Conservation (phyloP, 64 coral and sea anemone genomes). For the Dendrophyllia cribrosa region DNA sequence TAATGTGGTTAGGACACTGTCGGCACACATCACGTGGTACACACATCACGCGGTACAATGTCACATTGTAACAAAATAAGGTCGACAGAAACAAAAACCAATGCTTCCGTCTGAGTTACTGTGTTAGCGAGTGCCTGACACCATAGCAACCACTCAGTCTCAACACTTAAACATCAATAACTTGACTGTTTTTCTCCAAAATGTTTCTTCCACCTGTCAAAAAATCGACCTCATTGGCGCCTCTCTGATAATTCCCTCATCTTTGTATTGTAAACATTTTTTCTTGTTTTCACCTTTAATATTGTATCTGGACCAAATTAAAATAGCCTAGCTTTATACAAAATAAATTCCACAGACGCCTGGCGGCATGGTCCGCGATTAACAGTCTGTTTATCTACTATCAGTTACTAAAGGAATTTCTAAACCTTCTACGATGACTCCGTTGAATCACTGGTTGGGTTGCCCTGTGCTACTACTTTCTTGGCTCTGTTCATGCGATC, state of each 20-base stretch:
- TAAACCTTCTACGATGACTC: conserved; percentile 39
- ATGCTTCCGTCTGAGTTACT: too few species aligned
- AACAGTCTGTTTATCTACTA: conserved; percentile 18
- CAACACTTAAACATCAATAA: too few species aligned
- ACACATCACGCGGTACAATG: too few species aligned
- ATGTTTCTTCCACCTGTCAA: not conserved
- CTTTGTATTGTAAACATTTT: not conserved
- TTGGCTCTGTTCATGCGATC: conserved; percentile 97
- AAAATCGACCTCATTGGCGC: not conserved
- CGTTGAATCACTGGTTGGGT: conserved; percentile 20
- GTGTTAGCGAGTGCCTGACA: too few species aligned
- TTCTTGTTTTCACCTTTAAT: not conserved
- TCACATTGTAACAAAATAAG: too few species aligned
- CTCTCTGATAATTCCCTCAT: not conserved
- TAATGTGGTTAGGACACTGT: too few species aligned
- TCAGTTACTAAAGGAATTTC: not conserved
- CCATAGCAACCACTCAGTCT: too few species aligned
- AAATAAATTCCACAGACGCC: conserved; percentile 30
- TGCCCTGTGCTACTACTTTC: conserved; percentile 71
- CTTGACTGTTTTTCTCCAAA: not conserved
- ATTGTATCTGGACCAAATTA: conserved; percentile 36
- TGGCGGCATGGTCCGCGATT: not conserved
- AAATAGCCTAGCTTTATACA: conserved; percentile 57
- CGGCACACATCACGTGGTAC: too few species aligned
- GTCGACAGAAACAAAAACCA: too few species aligned